These are phyloP conservation scores for Frankliniella intonsa DNA, from an alignment of 2,888 invertebrate genomes.

Conservation along the genomic window DNA sequence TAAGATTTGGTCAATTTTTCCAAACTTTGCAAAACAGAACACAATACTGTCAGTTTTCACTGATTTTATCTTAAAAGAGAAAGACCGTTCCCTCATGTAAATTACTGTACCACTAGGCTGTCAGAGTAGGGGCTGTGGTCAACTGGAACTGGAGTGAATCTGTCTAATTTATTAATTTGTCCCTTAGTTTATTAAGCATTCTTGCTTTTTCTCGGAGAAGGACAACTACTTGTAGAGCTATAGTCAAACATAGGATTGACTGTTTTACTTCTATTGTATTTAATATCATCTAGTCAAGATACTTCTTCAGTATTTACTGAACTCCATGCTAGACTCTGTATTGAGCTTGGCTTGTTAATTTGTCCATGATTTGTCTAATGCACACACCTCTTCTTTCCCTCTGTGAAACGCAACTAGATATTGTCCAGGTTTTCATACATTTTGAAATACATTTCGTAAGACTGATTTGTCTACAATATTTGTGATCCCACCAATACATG, in stretches of 20 bases:
- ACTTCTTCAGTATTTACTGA: neutral
- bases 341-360: constrained; percentile 16
- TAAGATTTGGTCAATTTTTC: no score
- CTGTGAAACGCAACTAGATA: neutral
- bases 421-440: constrained; percentile 20
- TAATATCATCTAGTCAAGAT: constrained; percentile 1
- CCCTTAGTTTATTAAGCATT: neutral
- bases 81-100: no score
- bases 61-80: no score
- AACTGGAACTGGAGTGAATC: no score
- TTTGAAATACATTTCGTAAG: constrained; percentile 18
- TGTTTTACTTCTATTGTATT: no score
- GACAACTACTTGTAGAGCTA: neutral
- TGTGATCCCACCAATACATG: neutral
- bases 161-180: neutral
- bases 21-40: no score
- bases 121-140: no score
- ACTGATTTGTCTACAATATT: neutral
- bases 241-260: no score
- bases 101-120: no score
- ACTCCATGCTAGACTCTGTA: neutral
- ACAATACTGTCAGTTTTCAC: no score
- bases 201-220: neutral
- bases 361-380: neutral
- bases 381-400: neutral